Evolutionary conservation across 2,113 vertebrate genomes (phyloP), one percentile per base, ranked within the genome.

Genomic region (Empidonax traillii): DNA sequence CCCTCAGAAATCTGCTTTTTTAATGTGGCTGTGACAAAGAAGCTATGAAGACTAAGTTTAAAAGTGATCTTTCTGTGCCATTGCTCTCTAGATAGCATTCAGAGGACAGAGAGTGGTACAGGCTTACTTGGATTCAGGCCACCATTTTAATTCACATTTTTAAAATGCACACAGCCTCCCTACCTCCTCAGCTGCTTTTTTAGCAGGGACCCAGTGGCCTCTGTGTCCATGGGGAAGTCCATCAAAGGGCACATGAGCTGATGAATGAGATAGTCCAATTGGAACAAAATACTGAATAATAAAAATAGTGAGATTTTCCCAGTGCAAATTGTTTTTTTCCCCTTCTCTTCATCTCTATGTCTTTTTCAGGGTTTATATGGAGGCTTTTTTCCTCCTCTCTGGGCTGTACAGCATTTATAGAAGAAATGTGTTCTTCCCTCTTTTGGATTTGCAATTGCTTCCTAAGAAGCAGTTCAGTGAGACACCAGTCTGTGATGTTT

Each of bases 401-500:
- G 62, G 19, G 33, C 39, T 46, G 9, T 74, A 24, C 39, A 78
- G 24, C 56, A 58, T 37, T 52, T 78, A 18, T 1, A n/a, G 37
- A 94, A 77, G 46, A 53, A 89, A 86, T 63, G 10, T 41, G 10
- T 69, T 87, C 28, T 31, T 66, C 9, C 5, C 21, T 85, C 4
- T 46, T 71, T 37, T 62, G 41, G 8, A 18, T 82, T 62, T 89
- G n/a, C 20, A n/a, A 15, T 37, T 85, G 39, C 68, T 87, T 75
- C 46, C 25, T 49, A 28, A 44, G 55, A 47, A 71, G 61, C 11
- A 10, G 12, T 41, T 18, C 7, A 58, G 56, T 37, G 28, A 85
- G 22, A 39, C 41, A 41, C 2, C 0, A 1, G 20, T 62, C n/a
- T 46, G 22, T 61, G 67, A 30, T 1, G 3, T n/a, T 73, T 55